These are phyloP conservation scores for Phrynocephalus vlangalii DNA, from an alignment of 2,797 vertebrate species.

Conservation along the genomic window DNA sequence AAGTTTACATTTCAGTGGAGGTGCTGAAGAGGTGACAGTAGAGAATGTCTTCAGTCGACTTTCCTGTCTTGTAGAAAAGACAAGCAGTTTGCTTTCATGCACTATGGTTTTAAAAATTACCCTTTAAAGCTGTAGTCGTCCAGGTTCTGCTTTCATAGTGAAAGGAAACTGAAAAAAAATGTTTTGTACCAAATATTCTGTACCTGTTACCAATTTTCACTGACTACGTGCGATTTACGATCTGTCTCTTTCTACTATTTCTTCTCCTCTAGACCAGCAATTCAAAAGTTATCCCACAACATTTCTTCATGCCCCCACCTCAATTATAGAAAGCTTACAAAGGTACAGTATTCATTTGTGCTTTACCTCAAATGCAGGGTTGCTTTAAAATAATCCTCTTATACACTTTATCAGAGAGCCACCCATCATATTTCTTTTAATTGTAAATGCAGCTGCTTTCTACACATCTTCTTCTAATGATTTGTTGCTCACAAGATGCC, in stretches of 20 bases:
- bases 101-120: neutral
- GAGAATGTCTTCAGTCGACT: neutral
- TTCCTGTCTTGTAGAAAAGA: neutral
- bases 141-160: slow-evolving; percentile 22
- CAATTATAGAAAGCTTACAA: neutral
- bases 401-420: neutral
- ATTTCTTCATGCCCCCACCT: neutral
- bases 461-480: too few species aligned
- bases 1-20: neutral
- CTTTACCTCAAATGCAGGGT: neutral
- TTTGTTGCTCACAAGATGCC: neutral
- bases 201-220: neutral
- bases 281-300: neutral
- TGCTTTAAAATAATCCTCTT: neutral
- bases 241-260: neutral
- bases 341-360: neutral
- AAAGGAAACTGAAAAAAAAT: neutral
- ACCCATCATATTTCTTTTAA: neutral
- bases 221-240: neutral
- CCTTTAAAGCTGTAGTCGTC: neutral
- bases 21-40: neutral
- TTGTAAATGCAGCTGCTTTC: neutral
- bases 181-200: neutral
- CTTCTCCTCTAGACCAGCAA: neutral
- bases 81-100: neutral